Evolutionary conservation across 2,113 vertebrate species (phyloP), one percentile per base, ranked within the genome.

Genomic region (Istiophorus platypterus): DNA sequence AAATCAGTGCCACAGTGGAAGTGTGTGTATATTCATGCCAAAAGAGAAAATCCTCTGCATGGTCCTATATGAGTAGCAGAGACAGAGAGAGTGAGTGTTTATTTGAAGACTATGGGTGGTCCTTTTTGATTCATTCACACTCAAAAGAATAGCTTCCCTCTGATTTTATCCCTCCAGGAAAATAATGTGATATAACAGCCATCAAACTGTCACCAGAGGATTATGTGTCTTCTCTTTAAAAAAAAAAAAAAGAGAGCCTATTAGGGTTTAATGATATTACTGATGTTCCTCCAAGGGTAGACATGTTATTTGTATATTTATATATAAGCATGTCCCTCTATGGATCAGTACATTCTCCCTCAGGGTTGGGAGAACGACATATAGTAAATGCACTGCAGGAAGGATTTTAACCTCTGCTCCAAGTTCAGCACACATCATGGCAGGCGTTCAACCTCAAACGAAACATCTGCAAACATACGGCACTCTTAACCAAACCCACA

Each of bases 381-480:
- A 51, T 10, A 63, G 29, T 65, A 58, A 64, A 76, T 20, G 27
- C 2, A 24, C 31, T 54, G 14, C 6, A 76, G 62, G 54, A 45
- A 87, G 34, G 67, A 61, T 54, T 72, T 67, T 47, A 84, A 89
- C 81, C 76, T 88, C 71, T 31, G 41, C 63, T 77, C 74, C 56
- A 54, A 80, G 77, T 88, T 89, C 87, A 91, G 20, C 72, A 62
- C 66, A 78, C 76, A 80, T 77, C 85, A 80, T 34, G 42, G 81
- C 84, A 89, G 73, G 77, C 70, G 59, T 80, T 85, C 81, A 61
- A 57, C 79, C 82, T 79, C 59, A 0, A 83, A 84, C 66, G 58
- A 72, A 88, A 90, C 87, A 88, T 92, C 86, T 91, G 88, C 76
- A 90, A 88, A 89, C 86, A 90, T 63, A 73, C 22, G 69, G 69